Conservation (phyloP, 2,888 invertebrate genomes). For the Synanthedon vespiformis region DNA sequence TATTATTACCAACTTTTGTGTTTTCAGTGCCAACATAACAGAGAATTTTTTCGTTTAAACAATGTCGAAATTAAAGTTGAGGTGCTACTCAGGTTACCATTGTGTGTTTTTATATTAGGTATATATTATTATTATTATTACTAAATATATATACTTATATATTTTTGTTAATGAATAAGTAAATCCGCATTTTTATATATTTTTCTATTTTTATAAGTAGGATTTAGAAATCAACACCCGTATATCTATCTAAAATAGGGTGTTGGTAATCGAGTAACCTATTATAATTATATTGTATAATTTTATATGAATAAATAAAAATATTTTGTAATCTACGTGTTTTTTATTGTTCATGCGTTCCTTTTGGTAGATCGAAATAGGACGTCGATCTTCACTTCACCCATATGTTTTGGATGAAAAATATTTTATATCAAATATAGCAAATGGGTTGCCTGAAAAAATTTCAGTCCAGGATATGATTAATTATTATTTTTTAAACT, state of each 20-base stretch:
- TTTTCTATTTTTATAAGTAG: not conserved
- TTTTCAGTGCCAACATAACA: no score
- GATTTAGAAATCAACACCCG: conserved; percentile 38
- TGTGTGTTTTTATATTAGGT: conserved; percentile 22
- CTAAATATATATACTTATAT: conserved; percentile 21
- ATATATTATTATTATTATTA: conserved; percentile 27
- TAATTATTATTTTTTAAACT: no score
- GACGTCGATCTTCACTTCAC: no score
- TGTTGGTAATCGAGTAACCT: conserved; percentile 64
- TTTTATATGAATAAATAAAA: conserved; percentile 55
- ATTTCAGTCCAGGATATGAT: no score
- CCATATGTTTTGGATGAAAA: no score
- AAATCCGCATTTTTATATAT: conserved; percentile 2
- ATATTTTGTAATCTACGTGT: conserved; percentile 33
- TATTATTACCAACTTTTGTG: no score
- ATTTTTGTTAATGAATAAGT: conserved; percentile 9
- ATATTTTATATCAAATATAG: no score
- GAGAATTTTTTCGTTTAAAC: not conserved
- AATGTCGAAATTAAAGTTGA: conserved; percentile 12
- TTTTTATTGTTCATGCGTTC: not conserved
- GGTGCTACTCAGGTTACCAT: conserved; percentile 62
- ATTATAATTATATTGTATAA: conserved; percentile 37
- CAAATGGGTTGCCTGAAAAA: no score
- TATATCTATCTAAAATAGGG: conserved; percentile 47
- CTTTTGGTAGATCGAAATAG: no score